phyloP scores from a whole-genome alignment of 2,113 vertebrate genomes.

The Cyanistes caeruleus region DNA sequence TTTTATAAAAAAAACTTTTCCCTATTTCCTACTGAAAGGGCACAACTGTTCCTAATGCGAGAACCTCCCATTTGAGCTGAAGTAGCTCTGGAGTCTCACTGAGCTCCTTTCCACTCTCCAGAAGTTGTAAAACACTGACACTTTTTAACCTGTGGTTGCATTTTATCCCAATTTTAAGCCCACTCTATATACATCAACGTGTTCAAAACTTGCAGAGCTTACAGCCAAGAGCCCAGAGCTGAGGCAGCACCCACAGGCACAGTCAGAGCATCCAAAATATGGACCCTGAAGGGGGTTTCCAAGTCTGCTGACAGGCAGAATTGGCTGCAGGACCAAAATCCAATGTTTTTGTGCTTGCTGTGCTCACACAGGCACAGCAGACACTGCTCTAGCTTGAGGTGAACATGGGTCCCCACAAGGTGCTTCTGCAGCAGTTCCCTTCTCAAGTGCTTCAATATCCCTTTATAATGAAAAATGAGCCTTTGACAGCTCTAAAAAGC shows the following conservation, averaged over 20 bases:
- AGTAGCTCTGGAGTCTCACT: not conserved
- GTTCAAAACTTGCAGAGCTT: not conserved
- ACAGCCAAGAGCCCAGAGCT: not conserved
- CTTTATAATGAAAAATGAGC: not conserved
- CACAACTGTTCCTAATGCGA: not conserved
- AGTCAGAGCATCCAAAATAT: not conserved
- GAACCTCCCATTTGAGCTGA: not conserved
- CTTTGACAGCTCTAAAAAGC: not conserved
- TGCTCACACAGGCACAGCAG: not conserved
- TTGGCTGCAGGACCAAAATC: not conserved
- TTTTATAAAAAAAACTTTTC: not conserved
- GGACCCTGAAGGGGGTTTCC: not conserved
- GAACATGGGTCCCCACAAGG: not conserved
- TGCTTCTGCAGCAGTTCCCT: not conserved
- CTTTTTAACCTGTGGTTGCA: not conserved
- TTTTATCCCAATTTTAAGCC: not conserved
- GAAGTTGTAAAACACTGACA: accelerated
- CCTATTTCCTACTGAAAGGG: not conserved
- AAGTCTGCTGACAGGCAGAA: not conserved
- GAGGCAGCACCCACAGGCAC: not conserved
- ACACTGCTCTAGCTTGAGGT: not conserved
- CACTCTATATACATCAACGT: not conserved
- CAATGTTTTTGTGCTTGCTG: not conserved
- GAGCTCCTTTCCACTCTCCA: not conserved
- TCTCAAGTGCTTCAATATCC: not conserved